These are phyloP conservation scores for Tachina fera DNA, from an alignment of 2,888 invertebrate genomes.

Conservation along the genomic window DNA sequence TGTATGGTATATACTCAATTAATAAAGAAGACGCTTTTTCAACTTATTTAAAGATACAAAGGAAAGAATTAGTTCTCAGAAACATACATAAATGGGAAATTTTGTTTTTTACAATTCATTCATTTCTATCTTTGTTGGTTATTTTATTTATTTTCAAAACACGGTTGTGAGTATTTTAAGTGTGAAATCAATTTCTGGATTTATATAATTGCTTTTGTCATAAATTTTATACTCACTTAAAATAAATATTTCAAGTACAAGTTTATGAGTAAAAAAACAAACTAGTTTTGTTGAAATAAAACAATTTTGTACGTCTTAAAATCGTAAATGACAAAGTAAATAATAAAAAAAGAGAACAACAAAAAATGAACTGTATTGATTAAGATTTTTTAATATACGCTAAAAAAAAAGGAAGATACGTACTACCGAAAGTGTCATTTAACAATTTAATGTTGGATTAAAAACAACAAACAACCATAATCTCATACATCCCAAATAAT, in stretches of 20 bases:
- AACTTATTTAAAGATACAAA: neutral
- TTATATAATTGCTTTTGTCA: neutral
- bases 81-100: constrained; percentile 2
- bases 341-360: too few species aligned
- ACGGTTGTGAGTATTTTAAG: neutral
- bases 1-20: neutral
- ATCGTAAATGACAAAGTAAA: too few species aligned
- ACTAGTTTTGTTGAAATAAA: neutral
- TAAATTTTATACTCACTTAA: neutral
- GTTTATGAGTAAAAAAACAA: neutral
- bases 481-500: too few species aligned
- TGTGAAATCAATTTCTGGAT: neutral
- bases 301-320: neutral
- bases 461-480: too few species aligned
- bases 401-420: too few species aligned
- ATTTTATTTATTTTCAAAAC: neutral
- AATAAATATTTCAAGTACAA: neutral
- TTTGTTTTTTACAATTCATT: neutral
- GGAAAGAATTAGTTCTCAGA: constrained; percentile 7
- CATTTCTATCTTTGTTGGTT: neutral
- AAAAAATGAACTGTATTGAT: too few species aligned
- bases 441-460: too few species aligned
- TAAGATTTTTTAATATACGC: too few species aligned
- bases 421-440: too few species aligned
- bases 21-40: constrained; percentile 1